Percentiles rank a stretch among this genome's conserved stretches.
Evolutionary conservation across 2,888 invertebrate species (phyloP).

Genomic region (Anorthoa munda): DNA sequence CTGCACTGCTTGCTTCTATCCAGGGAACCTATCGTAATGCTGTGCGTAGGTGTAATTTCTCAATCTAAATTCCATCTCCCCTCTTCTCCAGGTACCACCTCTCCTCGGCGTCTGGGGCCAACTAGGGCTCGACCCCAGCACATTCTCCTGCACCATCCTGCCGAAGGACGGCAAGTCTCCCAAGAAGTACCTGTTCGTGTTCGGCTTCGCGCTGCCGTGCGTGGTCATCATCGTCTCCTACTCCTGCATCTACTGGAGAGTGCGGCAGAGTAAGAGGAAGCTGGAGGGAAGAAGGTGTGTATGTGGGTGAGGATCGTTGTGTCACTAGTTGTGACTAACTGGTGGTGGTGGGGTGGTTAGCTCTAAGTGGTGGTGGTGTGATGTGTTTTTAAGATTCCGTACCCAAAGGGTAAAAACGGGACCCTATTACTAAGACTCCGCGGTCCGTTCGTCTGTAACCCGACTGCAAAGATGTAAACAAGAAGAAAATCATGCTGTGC

Average conservation of each 20-base stretch:
- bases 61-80: not conserved
- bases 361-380: slow-evolving; percentile 25
- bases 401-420: too few relatives aligned
- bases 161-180: slow-evolving; percentile 94
- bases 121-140: slow-evolving; percentile 94
- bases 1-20: too few relatives aligned
- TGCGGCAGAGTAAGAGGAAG: slow-evolving; percentile 93
- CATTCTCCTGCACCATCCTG: slow-evolving; percentile 97
- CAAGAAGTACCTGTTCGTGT: slow-evolving; percentile 95
- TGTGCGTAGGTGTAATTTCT: too few relatives aligned
- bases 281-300: slow-evolving; percentile 93
- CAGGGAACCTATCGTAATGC: too few relatives aligned
- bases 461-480: too few relatives aligned
- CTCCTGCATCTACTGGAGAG: slow-evolving; percentile 96
- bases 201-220: slow-evolving; percentile 96
- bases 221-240: slow-evolving; percentile 96
- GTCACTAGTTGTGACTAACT: slow-evolving; percentile 73
- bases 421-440: too few relatives aligned
- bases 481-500: too few relatives aligned
- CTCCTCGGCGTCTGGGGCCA: slow-evolving; percentile 96
- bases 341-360: slow-evolving; percentile 55
- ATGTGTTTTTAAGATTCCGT: too few relatives aligned
- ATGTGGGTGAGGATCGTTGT: slow-evolving; percentile 83
- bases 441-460: too few relatives aligned
- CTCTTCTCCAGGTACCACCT: slow-evolving; percentile 92